Percentiles rank a stretch among this genome's conserved stretches.
Conservation (phyloP, 1,140 invertebrate genomes). For the Uloborus diversus region DNA sequence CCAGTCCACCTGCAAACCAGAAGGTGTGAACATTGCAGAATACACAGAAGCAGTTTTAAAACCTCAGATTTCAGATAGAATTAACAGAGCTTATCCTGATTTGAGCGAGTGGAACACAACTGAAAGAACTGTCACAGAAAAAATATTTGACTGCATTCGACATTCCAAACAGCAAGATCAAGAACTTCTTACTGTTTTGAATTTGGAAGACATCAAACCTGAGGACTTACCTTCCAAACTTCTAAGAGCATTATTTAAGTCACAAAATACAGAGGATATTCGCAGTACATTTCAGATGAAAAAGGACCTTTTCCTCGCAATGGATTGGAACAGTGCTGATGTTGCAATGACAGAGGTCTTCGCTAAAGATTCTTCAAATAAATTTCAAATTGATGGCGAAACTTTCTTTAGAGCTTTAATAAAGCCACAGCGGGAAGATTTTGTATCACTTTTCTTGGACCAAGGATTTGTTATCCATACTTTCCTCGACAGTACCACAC, state of each 20-base stretch:
- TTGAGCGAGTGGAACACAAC: slow-evolving; percentile 29
- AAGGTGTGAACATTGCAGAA: slow-evolving; percentile 59
- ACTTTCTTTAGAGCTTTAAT: slow-evolving; percentile 65
- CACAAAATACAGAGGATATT: slow-evolving; percentile 57
- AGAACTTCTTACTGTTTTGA: slow-evolving; percentile 64
- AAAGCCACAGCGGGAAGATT: slow-evolving; percentile 64
- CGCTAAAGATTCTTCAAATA: slow-evolving; percentile 61
- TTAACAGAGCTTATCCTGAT: slow-evolving; percentile 61
- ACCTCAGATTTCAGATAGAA: slow-evolving; percentile 64
- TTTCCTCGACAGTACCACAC: slow-evolving; percentile 62
- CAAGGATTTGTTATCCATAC: slow-evolving; percentile 64
- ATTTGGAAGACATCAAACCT: slow-evolving; percentile 61
- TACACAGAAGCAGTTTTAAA: slow-evolving; percentile 64
- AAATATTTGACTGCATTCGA: slow-evolving; percentile 63
- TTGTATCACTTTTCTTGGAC: slow-evolving; percentile 65
- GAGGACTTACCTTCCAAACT: slow-evolving; percentile 65
- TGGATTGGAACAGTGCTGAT: slow-evolving; percentile 66
- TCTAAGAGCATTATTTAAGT: slow-evolving; percentile 65
- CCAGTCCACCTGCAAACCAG: slow-evolving; percentile 63
- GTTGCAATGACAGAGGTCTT: slow-evolving; percentile 64
- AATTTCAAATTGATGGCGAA: slow-evolving; percentile 64
- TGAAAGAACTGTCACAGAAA: slow-evolving; percentile 59
- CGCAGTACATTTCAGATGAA: slow-evolving; percentile 51
- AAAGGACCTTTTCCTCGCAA: slow-evolving; percentile 63
- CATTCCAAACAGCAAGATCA: slow-evolving; percentile 62